phyloP scores from a whole-genome alignment of 2,797 vertebrate genomes.

The Sebastes cheni region DNA sequence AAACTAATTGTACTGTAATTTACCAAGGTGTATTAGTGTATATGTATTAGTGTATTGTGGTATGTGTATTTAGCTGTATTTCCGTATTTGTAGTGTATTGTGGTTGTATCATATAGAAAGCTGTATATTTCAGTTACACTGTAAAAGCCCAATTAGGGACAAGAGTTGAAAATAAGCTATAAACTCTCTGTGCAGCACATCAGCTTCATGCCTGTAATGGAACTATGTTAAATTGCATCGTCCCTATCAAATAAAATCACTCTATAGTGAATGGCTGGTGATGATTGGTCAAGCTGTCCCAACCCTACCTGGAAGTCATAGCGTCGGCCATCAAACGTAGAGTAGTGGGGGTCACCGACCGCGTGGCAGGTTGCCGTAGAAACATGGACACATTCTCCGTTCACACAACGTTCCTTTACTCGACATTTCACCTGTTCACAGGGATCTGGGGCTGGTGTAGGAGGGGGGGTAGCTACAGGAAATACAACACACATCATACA shows the following conservation, averaged over 20 bases:
- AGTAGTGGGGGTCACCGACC: constrained; percentile 37
- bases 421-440: constrained; percentile 23
- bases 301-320: constrained; percentile 41
- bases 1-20: background rate
- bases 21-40: background rate
- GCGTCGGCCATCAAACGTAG: constrained; percentile 28
- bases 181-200: background rate
- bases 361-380: constrained; percentile 29
- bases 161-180: background rate
- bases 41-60: too few relatives aligned
- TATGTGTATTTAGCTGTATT: too few relatives aligned
- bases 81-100: too few relatives aligned
- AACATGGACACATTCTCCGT: constrained; percentile 13
- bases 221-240: too few relatives aligned
- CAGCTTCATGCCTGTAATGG: background rate
- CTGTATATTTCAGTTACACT: background rate
- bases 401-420: constrained; percentile 20
- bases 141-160: background rate
- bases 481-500: background rate
- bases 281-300: background rate
- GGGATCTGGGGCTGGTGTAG: constrained; percentile 1
- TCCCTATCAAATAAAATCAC: too few relatives aligned
- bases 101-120: background rate
- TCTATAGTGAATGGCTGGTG: background rate
- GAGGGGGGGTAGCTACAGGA: background rate